A percentile compares a stretch with the other conserved stretches of the same genome.
Evolutionary conservation across 2,797 vertebrate genomes (phyloP).

Genomic region (Etheostoma nigrum): DNA sequence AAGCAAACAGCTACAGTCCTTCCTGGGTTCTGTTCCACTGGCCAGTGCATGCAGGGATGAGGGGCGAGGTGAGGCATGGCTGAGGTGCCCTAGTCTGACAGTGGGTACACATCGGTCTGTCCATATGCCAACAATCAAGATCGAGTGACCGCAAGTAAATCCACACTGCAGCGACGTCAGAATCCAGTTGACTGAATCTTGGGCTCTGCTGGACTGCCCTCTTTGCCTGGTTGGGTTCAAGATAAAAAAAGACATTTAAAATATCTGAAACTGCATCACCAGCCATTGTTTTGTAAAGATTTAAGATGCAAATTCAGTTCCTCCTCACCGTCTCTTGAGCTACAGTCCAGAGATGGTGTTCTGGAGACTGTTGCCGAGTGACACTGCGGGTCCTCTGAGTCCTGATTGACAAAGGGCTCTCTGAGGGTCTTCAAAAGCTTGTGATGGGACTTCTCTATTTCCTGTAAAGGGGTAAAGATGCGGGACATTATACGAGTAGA

Average conservation of each 20-base stretch:
- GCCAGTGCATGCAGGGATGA: slow-evolving; percentile 70
- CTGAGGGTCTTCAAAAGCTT: slow-evolving; percentile 77
- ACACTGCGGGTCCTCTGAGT: slow-evolving; percentile 61
- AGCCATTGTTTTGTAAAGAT: not conserved
- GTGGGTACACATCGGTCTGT: slow-evolving; percentile 18
- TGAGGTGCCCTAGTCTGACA: slow-evolving; percentile 36
- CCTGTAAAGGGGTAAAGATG: slow-evolving; percentile 59
- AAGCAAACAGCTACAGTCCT: slow-evolving; percentile 21
- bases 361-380: slow-evolving; percentile 64
- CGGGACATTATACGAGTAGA: not conserved
- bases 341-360: slow-evolving; percentile 73
- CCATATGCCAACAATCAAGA: slow-evolving; percentile 7
- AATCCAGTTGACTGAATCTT: slow-evolving; percentile 85
- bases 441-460: slow-evolving; percentile 82
- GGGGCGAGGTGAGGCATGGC: slow-evolving; percentile 20
- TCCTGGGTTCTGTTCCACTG: slow-evolving; percentile 50
- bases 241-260: not conserved
- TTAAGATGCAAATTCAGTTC: not conserved
- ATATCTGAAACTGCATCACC: too few species aligned
- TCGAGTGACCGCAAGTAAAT: slow-evolving; percentile 11
- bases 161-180: slow-evolving; percentile 61
- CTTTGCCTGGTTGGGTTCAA: slow-evolving; percentile 69
- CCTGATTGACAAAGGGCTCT: slow-evolving; percentile 54
- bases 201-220: slow-evolving; percentile 70
- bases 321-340: slow-evolving; percentile 78